These are phyloP conservation scores for Coecobrya sp. DNA, from an alignment of 2,888 invertebrate genomes.

Conservation along the genomic window DNA sequence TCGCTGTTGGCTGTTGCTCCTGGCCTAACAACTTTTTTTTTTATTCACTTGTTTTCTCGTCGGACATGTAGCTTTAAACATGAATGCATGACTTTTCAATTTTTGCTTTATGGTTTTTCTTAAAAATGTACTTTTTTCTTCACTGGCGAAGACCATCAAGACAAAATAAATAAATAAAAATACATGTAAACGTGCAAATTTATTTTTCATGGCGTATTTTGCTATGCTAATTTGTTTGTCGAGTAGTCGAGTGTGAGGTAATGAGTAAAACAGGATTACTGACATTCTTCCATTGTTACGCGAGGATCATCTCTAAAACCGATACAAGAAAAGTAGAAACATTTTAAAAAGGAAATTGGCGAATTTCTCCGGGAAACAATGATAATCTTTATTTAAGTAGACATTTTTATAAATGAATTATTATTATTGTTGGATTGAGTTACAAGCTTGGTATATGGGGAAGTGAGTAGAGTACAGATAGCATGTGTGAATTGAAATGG, in stretches of 20 bases:
- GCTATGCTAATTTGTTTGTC: background rate
- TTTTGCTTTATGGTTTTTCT: background rate
- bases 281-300: background rate
- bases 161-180: slow-evolving; percentile 14
- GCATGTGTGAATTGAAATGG: too few relatives aligned
- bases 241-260: background rate
- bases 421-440: too few relatives aligned
- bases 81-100: slow-evolving; percentile 73
- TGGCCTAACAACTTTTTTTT: slow-evolving; percentile 85
- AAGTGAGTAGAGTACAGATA: background rate
- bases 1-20: slow-evolving; percentile 73
- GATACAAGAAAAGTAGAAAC: background rate
- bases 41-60: slow-evolving; percentile 56
- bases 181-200: slow-evolving; percentile 15
- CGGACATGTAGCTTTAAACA: slow-evolving; percentile 35
- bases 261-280: background rate
- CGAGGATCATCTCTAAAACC: background rate
- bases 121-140: background rate
- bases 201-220: slow-evolving; percentile 11
- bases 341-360: too few relatives aligned
- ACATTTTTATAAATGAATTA: too few relatives aligned
- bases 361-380: too few relatives aligned
- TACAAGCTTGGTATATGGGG: background rate
- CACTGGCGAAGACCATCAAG: background rate
- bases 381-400: too few relatives aligned